phyloP scores from a whole-genome alignment of 1,140 invertebrate genomes.

The Meteorus sp. region DNA sequence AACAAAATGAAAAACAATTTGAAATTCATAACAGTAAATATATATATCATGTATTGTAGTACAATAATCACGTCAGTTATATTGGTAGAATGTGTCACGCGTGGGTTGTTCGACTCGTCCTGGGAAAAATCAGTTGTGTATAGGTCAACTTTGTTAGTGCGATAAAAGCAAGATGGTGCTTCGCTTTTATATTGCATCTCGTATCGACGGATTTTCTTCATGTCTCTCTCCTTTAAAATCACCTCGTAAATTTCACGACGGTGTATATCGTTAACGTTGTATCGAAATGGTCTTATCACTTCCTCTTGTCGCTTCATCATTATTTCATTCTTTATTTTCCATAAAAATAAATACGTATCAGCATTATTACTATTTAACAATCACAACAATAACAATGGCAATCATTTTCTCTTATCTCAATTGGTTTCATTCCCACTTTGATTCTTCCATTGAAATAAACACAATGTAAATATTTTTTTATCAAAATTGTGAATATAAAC shows the following conservation, averaged over 20 bases:
- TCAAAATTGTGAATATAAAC: too few relatives aligned
- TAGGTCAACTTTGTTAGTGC: neutral
- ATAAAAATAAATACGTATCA: too few relatives aligned
- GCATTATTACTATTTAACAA: too few relatives aligned
- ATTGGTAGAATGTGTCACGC: neutral
- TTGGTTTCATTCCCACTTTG: too few relatives aligned
- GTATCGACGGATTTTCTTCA: slow-evolving; percentile 9
- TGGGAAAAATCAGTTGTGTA: neutral
- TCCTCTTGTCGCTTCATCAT: too few relatives aligned
- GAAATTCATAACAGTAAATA: neutral
- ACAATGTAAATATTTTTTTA: too few relatives aligned
- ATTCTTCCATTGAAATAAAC: too few relatives aligned
- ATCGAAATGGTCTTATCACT: slow-evolving; percentile 6
- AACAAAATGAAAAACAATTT: neutral
- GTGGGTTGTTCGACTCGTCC: neutral
- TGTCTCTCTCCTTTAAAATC: neutral
- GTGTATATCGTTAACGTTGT: neutral
- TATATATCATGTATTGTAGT: too few relatives aligned
- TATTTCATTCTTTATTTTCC: too few relatives aligned
- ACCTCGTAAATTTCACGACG: slow-evolving; percentile 1
- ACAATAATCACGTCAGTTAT: neutral
- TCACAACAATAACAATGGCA: too few relatives aligned
- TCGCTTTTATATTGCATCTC: neutral
- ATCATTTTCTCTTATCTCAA: too few relatives aligned
- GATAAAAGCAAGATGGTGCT: neutral